These are phyloP conservation scores for Drosophila merina DNA, from an alignment of 2,888 invertebrate species.

Conservation along the genomic window DNA sequence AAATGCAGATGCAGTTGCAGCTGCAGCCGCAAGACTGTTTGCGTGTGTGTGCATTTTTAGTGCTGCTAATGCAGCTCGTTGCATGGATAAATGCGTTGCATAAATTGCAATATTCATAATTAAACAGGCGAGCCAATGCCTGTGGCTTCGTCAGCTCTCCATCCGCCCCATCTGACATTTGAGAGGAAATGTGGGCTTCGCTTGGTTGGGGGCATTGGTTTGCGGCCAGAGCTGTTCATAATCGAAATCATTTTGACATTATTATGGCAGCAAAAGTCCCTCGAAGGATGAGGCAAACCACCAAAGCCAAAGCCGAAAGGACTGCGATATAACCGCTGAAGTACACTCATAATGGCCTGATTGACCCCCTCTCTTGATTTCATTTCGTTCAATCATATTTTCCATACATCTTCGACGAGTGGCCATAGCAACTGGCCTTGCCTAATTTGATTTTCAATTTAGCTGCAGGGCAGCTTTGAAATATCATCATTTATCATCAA, in stretches of 20 bases:
- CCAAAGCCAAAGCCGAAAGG: slow-evolving; percentile 4
- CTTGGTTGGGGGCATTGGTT: slow-evolving; percentile 6
- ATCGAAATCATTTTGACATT: slow-evolving; percentile 35
- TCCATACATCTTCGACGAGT: neutral
- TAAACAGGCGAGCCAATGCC: slow-evolving; percentile 49
- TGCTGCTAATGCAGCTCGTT: slow-evolving; percentile 50
- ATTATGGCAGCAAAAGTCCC: slow-evolving; percentile 22
- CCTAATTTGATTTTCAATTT: slow-evolving; percentile 48
- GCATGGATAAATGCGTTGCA: slow-evolving; percentile 49
- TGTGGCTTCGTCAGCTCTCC: slow-evolving; percentile 30
- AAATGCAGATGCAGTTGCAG: slow-evolving; percentile 32
- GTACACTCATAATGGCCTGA: neutral
- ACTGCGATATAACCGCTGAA: slow-evolving; percentile 5
- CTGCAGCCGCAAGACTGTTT: slow-evolving; percentile 16
- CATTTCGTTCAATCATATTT: slow-evolving; percentile 14
- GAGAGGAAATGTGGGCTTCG: slow-evolving; percentile 3
- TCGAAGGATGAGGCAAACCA: slow-evolving; percentile 1
- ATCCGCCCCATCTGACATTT: slow-evolving; percentile 1
- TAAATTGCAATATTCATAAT: slow-evolving; percentile 67
- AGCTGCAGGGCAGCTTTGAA: slow-evolving; percentile 22
- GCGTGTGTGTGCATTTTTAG: slow-evolving; percentile 39
- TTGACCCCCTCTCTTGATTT: slow-evolving; percentile 1
- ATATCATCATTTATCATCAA: slow-evolving; percentile 56
- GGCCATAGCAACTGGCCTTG: slow-evolving; percentile 7
- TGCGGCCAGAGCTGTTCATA: slow-evolving; percentile 35